A percentile compares a stretch with the other conserved stretches of the same genome.
phyloP scores from a whole-genome alignment of 1,140 invertebrate species.

The Acyrthosiphon pisum region DNA sequence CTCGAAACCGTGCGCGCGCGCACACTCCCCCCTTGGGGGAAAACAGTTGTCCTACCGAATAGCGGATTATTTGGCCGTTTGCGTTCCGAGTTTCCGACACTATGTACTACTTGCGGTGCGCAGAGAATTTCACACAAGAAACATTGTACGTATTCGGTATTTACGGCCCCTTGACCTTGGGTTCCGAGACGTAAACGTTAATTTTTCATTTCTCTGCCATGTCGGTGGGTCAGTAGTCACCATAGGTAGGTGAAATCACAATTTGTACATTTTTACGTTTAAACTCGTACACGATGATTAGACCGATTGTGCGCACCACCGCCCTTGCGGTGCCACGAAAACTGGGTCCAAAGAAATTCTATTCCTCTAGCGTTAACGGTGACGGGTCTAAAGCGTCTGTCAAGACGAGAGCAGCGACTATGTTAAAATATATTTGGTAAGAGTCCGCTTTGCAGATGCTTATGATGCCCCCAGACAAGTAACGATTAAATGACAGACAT shows the following conservation, averaged over 20 bases:
- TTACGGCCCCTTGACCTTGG: background rate
- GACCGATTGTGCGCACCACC: background rate
- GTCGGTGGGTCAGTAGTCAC: background rate
- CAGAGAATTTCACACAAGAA: conserved; percentile 44
- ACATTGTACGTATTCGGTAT: conserved; percentile 49
- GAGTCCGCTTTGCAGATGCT: conserved; percentile 21
- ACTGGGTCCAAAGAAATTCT: background rate
- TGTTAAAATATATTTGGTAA: conserved; percentile 55
- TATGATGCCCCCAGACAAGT: conserved; percentile 5
- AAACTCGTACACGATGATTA: conserved; percentile 19
- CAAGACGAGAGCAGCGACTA: conserved; percentile 21
- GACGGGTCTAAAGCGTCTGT: conserved; percentile 17
- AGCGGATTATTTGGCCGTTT: background rate
- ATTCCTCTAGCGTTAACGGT: background rate
- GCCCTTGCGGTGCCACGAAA: background rate
- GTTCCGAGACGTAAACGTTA: background rate
- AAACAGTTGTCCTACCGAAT: background rate
- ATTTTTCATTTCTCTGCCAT: background rate
- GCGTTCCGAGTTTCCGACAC: too few species aligned
- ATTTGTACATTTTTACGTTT: background rate
- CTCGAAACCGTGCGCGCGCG: background rate
- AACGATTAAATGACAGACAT: background rate
- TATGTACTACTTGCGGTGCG: conserved; percentile 40
- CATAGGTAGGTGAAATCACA: background rate
- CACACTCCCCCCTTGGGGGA: background rate